These are phyloP conservation scores for Clarias macrocephalus DNA, from an alignment of 2,113 vertebrate genomes.

Conservation along the genomic window DNA sequence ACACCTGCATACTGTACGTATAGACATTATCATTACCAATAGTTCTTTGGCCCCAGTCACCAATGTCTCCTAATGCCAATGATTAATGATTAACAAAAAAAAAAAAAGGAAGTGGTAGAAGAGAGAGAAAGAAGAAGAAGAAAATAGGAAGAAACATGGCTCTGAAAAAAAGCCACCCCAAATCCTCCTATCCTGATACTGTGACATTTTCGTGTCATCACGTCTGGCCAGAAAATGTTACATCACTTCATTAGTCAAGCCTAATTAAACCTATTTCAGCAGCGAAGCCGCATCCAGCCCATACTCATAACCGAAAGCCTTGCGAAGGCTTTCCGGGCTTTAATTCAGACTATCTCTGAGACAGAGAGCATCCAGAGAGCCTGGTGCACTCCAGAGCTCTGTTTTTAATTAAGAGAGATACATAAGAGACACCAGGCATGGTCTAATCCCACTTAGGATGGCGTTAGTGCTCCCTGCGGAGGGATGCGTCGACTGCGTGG, in stretches of 20 bases:
- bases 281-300: constrained; percentile 1
- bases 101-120: not conserved
- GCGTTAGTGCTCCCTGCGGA: constrained; percentile 26
- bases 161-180: not conserved
- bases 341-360: constrained; percentile 22
- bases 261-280: constrained; percentile 40
- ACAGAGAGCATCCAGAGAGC: constrained; percentile 4
- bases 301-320: constrained; percentile 22
- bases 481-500: constrained; percentile 33
- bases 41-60: not conserved
- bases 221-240: constrained; percentile 32
- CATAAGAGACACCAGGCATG: constrained; percentile 23
- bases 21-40: not conserved
- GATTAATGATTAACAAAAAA: not conserved
- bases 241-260: constrained; percentile 49
- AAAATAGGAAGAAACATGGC: not conserved
- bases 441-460: constrained; percentile 40
- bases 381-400: constrained; percentile 23
- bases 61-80: not conserved
- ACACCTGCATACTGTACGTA: not conserved
- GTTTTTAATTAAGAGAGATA: constrained; percentile 50
- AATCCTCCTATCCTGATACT: constrained; percentile 12
- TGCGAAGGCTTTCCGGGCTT: constrained; percentile 17
- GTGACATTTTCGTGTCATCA: constrained; percentile 27
- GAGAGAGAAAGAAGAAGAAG: not conserved